phyloP scores from a whole-genome alignment of 2,888 invertebrate genomes.

The Pyrocoelia pectoralis region DNA sequence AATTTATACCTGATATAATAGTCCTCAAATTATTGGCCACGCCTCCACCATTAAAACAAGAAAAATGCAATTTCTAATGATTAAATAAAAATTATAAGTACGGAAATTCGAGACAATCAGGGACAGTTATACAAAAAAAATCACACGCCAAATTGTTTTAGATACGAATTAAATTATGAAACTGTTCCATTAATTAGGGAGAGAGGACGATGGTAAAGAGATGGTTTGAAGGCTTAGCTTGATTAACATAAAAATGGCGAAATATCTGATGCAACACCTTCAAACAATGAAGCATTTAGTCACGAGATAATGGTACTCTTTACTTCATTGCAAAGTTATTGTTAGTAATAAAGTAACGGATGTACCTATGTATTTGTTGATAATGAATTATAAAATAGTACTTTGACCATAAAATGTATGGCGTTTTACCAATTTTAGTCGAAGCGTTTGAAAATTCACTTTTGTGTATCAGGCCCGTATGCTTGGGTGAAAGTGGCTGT shows the following conservation, averaged over 20 bases:
- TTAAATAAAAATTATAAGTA: background rate
- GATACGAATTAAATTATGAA: background rate
- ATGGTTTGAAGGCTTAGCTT: constrained; percentile 15
- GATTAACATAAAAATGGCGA: constrained; percentile 26
- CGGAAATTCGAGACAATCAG: background rate
- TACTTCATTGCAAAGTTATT: background rate
- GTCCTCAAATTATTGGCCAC: too few relatives aligned
- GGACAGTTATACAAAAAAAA: background rate
- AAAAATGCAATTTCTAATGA: too few relatives aligned
- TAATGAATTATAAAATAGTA: constrained; percentile 1
- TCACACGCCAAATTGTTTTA: background rate
- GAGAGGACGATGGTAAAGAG: background rate
- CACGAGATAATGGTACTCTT: constrained; percentile 19
- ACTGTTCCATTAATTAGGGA: background rate
- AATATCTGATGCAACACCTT: constrained; percentile 25
- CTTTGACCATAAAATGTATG: background rate
- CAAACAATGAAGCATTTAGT: constrained; percentile 20
- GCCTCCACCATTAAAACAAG: too few relatives aligned
- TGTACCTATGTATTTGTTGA: background rate
- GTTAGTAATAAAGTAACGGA: background rate
- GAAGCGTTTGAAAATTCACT: too few relatives aligned
- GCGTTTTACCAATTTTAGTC: background rate
- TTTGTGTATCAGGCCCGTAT: too few relatives aligned
- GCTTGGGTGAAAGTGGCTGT: background rate
- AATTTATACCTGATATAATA: too few relatives aligned